Percentiles rank a stretch among this genome's conserved stretches.
These are phyloP conservation scores for Tigriopus japonicus DNA, from an alignment of 1,140 invertebrate genomes.

Conservation along the genomic window DNA sequence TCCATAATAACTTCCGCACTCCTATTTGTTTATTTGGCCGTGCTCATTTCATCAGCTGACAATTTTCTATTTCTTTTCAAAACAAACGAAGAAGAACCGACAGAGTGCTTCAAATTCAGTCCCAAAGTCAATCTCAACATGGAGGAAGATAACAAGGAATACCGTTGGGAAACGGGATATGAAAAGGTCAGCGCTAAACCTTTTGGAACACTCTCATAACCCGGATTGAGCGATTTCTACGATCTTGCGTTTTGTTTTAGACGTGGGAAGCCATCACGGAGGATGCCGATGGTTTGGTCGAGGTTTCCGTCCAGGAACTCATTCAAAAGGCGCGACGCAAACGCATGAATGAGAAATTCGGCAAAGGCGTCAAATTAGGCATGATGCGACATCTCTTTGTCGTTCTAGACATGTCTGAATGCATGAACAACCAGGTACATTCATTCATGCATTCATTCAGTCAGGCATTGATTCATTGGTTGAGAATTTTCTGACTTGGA, in stretches of 20 bases:
- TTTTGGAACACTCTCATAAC: too few relatives aligned
- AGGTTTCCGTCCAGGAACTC: constrained; percentile 69
- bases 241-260: constrained; percentile 24
- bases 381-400: constrained; percentile 91
- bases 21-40: too few relatives aligned
- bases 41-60: too few relatives aligned
- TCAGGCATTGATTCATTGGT: neutral
- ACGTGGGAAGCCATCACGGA: constrained; percentile 93
- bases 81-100: too few relatives aligned
- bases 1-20: too few relatives aligned
- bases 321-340: constrained; percentile 54
- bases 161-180: constrained; percentile 90
- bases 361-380: constrained; percentile 53
- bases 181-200: neutral
- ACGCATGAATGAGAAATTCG: constrained; percentile 40
- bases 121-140: too few relatives aligned
- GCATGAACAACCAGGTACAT: constrained; percentile 44
- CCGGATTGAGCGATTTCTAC: too few relatives aligned
- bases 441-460: neutral
- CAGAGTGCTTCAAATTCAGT: too few relatives aligned
- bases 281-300: constrained; percentile 76
- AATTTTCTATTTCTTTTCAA: too few relatives aligned
- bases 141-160: constrained; percentile 73
- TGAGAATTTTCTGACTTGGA: neutral
- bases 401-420: constrained; percentile 74